Conservation (phyloP, 2,888 invertebrate genomes). For the Drosophila prolongata region DNA sequence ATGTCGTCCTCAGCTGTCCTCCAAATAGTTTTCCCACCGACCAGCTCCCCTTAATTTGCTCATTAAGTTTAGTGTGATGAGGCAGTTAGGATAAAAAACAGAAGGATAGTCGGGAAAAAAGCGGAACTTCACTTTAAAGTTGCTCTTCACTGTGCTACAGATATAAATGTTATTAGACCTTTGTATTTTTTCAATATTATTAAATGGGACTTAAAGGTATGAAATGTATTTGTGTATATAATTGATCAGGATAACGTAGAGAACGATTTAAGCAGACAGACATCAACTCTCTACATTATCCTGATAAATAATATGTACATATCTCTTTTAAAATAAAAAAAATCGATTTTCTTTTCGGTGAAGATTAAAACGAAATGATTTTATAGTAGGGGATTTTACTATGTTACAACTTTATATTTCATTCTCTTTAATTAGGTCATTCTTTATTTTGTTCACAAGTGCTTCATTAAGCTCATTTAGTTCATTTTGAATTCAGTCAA, state of each 20-base stretch:
- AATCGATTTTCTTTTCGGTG: no score
- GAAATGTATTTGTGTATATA: no score
- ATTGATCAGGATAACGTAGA: no score
- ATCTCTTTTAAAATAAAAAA: no score
- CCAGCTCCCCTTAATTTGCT: constrained; percentile 52
- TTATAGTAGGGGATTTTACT: no score
- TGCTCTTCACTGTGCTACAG: constrained; percentile 15
- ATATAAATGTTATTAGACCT: not conserved
- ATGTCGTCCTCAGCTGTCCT: constrained; percentile 22
- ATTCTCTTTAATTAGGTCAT: not conserved
- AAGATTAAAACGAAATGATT: no score
- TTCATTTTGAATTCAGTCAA: constrained; percentile 36
- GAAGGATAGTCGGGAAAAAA: not conserved
- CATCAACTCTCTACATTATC: no score
- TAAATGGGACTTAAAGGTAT: no score
- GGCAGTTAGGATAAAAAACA: constrained; percentile 40
- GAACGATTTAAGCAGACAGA: no score
- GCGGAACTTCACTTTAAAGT: not conserved
- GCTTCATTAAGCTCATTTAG: constrained; percentile 26
- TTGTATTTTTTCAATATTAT: no score
- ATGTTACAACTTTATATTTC: not conserved
- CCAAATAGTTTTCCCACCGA: constrained; percentile 26
- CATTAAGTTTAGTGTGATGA: constrained; percentile 65
- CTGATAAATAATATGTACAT: no score
- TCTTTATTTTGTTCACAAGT: constrained; percentile 23